These are phyloP conservation scores for Remorina albescens DNA, from an alignment of 2,797 vertebrate species.

Conservation along the genomic window DNA sequence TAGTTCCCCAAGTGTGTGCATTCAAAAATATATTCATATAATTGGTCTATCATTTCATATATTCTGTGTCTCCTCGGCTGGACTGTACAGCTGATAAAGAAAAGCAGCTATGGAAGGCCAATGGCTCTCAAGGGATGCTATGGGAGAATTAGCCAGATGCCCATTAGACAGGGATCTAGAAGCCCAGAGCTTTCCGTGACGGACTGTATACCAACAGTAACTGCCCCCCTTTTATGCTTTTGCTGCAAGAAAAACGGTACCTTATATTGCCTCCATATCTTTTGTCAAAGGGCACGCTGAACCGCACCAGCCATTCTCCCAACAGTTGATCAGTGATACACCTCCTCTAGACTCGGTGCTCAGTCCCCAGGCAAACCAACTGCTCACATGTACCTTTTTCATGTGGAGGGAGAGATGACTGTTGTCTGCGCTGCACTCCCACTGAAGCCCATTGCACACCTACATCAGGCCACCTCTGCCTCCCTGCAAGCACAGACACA, in stretches of 20 bases:
- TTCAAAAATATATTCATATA: conserved; percentile 63
- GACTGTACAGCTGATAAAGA: conserved; percentile 61
- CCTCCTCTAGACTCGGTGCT: conserved; percentile 40
- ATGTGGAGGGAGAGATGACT: conserved; percentile 44
- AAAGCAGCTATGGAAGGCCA: conserved; percentile 57
- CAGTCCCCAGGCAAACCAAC: conserved; percentile 24
- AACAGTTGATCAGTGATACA: conserved; percentile 46
- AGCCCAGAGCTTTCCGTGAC: conserved; percentile 50
- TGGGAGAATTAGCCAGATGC: conserved; percentile 68
- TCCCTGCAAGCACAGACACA: conserved; percentile 16
- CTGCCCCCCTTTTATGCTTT: conserved; percentile 59
- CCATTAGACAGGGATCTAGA: conserved; percentile 60
- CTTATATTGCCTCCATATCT: conserved; percentile 75
- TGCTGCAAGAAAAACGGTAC: conserved; percentile 40
- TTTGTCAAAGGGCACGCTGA: conserved; percentile 66
- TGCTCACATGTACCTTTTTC: conserved; percentile 26
- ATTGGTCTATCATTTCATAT: conserved; percentile 44
- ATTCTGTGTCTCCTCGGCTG: conserved; percentile 40
- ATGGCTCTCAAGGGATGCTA: conserved; percentile 56
- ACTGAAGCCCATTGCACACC: conserved; percentile 48
- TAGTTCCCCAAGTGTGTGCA: conserved; percentile 2
- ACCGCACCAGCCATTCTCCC: conserved; percentile 21
- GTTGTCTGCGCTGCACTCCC: conserved; percentile 42
- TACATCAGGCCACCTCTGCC: conserved; percentile 39
- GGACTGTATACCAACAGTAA: conserved; percentile 43